Evolutionary conservation across 2,888 invertebrate genomes (phyloP).

Genomic region (Drosophila maculinotata): DNA sequence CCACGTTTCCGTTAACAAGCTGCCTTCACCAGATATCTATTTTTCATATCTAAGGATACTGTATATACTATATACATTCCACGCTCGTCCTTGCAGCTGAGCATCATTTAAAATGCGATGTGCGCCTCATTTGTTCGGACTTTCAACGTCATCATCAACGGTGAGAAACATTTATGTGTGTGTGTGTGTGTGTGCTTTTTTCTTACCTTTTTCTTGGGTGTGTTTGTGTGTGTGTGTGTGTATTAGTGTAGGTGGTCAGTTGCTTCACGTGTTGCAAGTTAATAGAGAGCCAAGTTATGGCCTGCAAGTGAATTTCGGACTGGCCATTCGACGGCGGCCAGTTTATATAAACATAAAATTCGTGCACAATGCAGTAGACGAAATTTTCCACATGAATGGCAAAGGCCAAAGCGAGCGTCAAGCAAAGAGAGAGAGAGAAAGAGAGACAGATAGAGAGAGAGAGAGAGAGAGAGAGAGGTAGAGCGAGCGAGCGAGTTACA

Average conservation of each 20-base stretch:
- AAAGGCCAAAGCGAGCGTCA: slow-evolving; percentile 43
- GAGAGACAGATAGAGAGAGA: neutral
- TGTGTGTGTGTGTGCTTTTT: slow-evolving; percentile 5
- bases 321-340: slow-evolving; percentile 32
- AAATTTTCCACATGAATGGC: slow-evolving; percentile 78
- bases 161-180: slow-evolving; percentile 19
- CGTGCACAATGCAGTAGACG: slow-evolving; percentile 76
- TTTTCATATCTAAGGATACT: too few species aligned
- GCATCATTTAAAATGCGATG: slow-evolving; percentile 58
- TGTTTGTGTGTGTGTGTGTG: slow-evolving; percentile 19
- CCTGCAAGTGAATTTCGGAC: slow-evolving; percentile 57
- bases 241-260: slow-evolving; percentile 23
- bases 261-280: slow-evolving; percentile 73
- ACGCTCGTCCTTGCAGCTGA: slow-evolving; percentile 19
- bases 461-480: neutral
- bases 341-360: slow-evolving; percentile 72
- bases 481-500: slow-evolving; percentile 18
- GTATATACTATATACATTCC: neutral
- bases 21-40: slow-evolving; percentile 24
- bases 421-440: neutral
- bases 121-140: slow-evolving; percentile 66
- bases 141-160: slow-evolving; percentile 64
- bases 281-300: slow-evolving; percentile 61
- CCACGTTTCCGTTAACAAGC: slow-evolving; percentile 6
- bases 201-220: too few species aligned